These are phyloP conservation scores for Gracilinanus agilis DNA, from an alignment of 2,113 vertebrate genomes.

Conservation along the genomic window DNA sequence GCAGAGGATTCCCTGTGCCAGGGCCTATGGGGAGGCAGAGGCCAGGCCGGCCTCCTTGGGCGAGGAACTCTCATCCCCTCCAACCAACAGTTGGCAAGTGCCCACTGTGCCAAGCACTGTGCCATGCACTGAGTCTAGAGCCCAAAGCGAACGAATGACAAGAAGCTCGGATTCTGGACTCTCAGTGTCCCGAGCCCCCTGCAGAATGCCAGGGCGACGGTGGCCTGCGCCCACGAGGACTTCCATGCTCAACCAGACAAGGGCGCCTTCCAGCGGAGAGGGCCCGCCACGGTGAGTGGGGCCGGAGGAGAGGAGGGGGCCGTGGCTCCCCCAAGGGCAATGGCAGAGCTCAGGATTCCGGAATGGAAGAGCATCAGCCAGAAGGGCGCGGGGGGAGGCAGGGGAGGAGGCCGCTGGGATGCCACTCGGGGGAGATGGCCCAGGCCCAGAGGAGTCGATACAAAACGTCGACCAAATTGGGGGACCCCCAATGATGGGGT, in stretches of 20 bases:
- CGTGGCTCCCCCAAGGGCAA: fast-evolving
- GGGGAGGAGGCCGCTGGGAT: neutral
- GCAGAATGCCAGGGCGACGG: neutral
- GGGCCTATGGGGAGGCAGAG: neutral
- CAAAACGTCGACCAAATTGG: neutral
- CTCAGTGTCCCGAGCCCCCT: no score
- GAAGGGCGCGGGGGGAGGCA: neutral
- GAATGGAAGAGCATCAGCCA: neutral
- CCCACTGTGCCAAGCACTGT: neutral
- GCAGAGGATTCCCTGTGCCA: neutral
- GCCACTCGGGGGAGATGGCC: neutral
- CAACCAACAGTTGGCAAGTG: no score
- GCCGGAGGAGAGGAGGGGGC: neutral
- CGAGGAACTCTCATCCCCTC: neutral
- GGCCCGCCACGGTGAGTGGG: neutral
- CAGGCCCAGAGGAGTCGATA: neutral
- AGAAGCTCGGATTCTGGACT: neutral
- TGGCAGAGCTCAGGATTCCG: neutral
- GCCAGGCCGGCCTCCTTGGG: neutral
- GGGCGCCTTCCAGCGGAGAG: neutral
- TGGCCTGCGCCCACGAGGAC: neutral
- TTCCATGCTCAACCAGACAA: neutral
- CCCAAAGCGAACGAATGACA: no score
- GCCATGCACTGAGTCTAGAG: no score
- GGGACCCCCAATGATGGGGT: no score